Percentiles rank a stretch among this genome's conserved stretches.
phyloP scores from a whole-genome alignment of 2,797 vertebrate species.

The Harpagifer antarcticus region DNA sequence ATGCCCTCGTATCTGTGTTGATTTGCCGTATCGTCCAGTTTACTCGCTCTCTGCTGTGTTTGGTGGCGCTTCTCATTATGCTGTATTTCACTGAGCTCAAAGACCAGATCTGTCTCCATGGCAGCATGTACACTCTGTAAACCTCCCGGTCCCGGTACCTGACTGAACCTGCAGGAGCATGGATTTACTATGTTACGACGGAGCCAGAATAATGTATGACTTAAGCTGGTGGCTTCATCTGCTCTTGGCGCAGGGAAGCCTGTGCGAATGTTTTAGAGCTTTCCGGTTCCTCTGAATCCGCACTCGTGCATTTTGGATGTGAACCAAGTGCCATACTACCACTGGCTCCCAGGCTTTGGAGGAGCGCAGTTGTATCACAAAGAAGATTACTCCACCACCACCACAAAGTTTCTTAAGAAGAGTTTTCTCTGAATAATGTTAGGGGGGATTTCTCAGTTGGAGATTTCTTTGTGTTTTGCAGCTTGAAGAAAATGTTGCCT shows the following conservation, averaged over 20 bases:
- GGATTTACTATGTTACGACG: slow-evolving; percentile 1
- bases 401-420: not conserved
- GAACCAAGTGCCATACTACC: slow-evolving; percentile 40
- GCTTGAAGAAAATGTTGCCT: slow-evolving; percentile 2
- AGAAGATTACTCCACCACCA: slow-evolving; percentile 22
- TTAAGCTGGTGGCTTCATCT: slow-evolving; percentile 39
- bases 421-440: slow-evolving; percentile 4
- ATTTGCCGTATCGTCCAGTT: slow-evolving; percentile 5
- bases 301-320: slow-evolving; percentile 59
- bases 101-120: slow-evolving; percentile 39
- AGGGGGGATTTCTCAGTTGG: not conserved
- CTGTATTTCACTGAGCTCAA: slow-evolving; percentile 12
- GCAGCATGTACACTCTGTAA: slow-evolving; percentile 27
- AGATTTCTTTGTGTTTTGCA: slow-evolving; percentile 7
- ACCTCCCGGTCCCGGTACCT: slow-evolving; percentile 28
- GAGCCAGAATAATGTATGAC: slow-evolving; percentile 18
- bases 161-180: slow-evolving; percentile 19
- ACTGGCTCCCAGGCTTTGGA: slow-evolving; percentile 24
- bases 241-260: slow-evolving; percentile 23
- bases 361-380: slow-evolving; percentile 21
- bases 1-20: not conserved
- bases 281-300: slow-evolving; percentile 52
- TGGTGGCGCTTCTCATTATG: not conserved
- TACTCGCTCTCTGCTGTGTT: slow-evolving; percentile 1
- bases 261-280: slow-evolving; percentile 61